Conservation (phyloP, 2,113 vertebrate genomes). For the Condylura cristata region DNA sequence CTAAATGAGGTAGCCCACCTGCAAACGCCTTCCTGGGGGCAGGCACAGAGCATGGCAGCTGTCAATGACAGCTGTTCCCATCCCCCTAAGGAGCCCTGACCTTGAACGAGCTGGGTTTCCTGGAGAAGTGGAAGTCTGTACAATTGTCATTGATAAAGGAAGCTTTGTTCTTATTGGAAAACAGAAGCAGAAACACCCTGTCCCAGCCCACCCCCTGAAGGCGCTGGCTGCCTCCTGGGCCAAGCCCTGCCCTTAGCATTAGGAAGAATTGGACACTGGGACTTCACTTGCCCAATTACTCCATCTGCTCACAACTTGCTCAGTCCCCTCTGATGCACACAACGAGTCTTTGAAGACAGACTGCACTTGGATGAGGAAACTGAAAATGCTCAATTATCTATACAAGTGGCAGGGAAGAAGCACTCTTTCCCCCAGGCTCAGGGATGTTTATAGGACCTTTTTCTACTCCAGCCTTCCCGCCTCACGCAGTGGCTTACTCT, state of each 20-base stretch:
- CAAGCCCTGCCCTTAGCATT: not conserved
- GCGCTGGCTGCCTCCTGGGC: not conserved
- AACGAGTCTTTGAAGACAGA: slow-evolving; percentile 35
- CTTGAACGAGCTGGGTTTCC: not conserved
- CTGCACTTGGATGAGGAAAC: not conserved
- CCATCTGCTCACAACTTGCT: not conserved
- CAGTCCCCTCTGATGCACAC: not conserved
- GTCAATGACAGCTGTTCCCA: not conserved
- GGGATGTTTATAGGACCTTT: not conserved
- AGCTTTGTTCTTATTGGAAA: not conserved
- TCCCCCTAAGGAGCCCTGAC: accelerated
- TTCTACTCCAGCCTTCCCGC: accelerated
- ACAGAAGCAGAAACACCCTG: not conserved
- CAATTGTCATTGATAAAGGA: not conserved
- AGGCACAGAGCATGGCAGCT: not conserved
- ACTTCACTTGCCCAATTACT: not conserved
- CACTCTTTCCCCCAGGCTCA: not conserved
- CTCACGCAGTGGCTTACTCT: not conserved
- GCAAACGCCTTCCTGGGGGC: not conserved
- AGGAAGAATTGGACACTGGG: not conserved
- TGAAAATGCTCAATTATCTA: slow-evolving; percentile 39
- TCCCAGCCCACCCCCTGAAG: not conserved
- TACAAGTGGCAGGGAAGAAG: slow-evolving; percentile 1
- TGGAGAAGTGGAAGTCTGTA: not conserved
- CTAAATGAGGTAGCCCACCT: not conserved